Base-by-base conservation (phyloP, 2,888 invertebrate genomes). In the Ctenicera cuprea region DNA sequence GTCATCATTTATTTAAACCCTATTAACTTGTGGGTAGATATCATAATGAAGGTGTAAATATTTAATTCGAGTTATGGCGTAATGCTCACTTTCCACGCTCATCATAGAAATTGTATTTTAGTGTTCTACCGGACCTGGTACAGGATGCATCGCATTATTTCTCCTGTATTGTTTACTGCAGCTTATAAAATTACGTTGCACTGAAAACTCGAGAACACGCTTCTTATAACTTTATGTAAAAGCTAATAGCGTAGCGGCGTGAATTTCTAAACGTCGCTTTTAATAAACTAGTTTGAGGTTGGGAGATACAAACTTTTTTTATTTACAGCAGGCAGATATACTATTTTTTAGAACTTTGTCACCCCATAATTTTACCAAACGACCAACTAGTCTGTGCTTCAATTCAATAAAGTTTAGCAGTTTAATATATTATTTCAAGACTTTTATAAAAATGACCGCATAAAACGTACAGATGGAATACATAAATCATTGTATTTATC, bases 11-110 rank as follows among this genome's bases (percentile, higher is more conserved):
- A 86, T 86, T 86, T 81, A 86, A 80, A 86, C 84, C 79, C 86
- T 85, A 85, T 86, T 86, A 86, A 86, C 85, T 83, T 83, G 80
- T 78, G 79, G 84, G 76, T 80, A 83, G 85, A 84, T 85, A 85
- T 85, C 85, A 85, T 87, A 86, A 87, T 86, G 86, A 86, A 86
- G 83, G 81, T 84, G 82, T 86, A 81, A 86, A 87, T 86, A 84
- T 84, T 86, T 86, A 82, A 86, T 84, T 74, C 69, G 75, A 61
- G 80, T 79, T 80, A 79, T 81, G 80, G 82, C 78, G 79, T 78
- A 76, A 73, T 73, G 73, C 54, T 64, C 77, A 76, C 76, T 76
- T 77, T 77, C 73, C 57, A 30, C 57, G 61, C 43, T 41, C 68
- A 62, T 74, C 65, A 65, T 70, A 65, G 64, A 61, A 74, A 69